Conservation (phyloP, 2,797 vertebrate species). For the Setipinna tenuifilis region DNA sequence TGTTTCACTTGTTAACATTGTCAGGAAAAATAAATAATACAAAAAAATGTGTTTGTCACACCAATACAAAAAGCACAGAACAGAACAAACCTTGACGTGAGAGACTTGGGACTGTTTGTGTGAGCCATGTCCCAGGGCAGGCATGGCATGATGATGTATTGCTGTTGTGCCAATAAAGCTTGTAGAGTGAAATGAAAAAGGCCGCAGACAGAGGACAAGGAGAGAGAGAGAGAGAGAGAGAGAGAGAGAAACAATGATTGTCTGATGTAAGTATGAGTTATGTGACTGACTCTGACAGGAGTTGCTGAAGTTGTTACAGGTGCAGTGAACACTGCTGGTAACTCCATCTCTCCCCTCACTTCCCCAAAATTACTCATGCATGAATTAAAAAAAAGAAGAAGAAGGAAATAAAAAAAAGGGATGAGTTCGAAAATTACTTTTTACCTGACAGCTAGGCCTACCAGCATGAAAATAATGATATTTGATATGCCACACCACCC, state of each 20-base stretch:
- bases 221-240: not conserved
- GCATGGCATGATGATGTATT: not conserved
- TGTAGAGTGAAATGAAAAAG: not conserved
- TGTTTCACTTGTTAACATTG: too few species aligned
- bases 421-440: not conserved
- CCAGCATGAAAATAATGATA: not conserved
- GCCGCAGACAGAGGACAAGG: too few species aligned
- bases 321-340: not conserved
- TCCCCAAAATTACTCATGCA: not conserved
- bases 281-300: not conserved
- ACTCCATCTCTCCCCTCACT: not conserved
- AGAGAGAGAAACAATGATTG: not conserved
- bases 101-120: not conserved
- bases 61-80: not conserved
- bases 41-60: not conserved
- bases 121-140: not conserved
- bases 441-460: not conserved
- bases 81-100: not conserved
- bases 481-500: not conserved
- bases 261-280: not conserved
- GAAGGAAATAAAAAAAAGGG: too few species aligned
- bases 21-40: too few species aligned
- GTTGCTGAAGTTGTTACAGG: not conserved
- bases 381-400: not conserved
- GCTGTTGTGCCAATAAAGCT: not conserved